Evolutionary conservation across 1,140 invertebrate genomes (phyloP), one percentile per base, ranked within the genome.

Genomic region (Daktulosphaira vitifoliae): DNA sequence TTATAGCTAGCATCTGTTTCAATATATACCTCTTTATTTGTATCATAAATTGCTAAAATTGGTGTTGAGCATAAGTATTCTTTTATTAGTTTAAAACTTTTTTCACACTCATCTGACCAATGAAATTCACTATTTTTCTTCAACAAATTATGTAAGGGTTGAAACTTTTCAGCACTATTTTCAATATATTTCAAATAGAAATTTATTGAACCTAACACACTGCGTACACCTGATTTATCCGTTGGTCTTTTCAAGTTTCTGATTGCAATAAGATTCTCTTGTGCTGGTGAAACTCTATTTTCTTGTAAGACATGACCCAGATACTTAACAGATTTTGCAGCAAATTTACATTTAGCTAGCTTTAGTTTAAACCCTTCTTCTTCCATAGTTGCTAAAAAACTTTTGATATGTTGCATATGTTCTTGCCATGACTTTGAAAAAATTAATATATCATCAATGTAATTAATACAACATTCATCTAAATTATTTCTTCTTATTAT

Each of bases 391-490:
- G 48, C 42, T 48, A 26, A 33, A 68, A 66, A 50, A 59, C 66
- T 16, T 25, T 66, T 29, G 9, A 68, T 39, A 49, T 68, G 68
- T 3, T 50, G 11, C 9, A 70, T 25, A 38, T 72, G 70, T 67
- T 72, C 68, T 38, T 68, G 44, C 42, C 68, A 73, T 15, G 67
- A 62, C 56, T 65, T 29, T 33, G 69, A 67, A 54, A 65, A 66
- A 68, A 70, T 68, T 65, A 73, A 52, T 66, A 71, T 71, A 67
- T 68, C 64, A 37, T 69, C 72, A 16, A 69, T 68, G 51, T 67
- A 53, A 74, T 76, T 76, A 69, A 78, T 75, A 76, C 76, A 77
- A 78, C 66, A 75, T 74, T 51, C 75, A 75, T 13, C 77, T 74
- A 16, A 71, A 66, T 50, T 75, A 74, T 48, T 73, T 75, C 66